Base-by-base conservation (phyloP, 2,797 vertebrate species). In the Sarcophilus harrisii region DNA sequence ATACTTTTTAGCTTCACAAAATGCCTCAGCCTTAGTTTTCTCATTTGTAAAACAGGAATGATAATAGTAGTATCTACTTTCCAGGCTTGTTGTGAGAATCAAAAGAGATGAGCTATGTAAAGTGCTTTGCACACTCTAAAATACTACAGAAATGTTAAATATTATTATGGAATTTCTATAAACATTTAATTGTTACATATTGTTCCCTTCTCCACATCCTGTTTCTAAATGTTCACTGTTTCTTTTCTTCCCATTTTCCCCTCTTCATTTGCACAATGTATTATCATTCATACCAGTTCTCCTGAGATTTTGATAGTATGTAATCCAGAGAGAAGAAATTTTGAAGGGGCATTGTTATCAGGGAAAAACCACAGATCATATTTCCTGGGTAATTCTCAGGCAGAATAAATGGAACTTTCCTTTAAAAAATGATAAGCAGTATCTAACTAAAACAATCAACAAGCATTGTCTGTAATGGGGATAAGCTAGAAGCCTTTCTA, bases 101-200 rank as follows among this genome's bases (percentile, higher is more conserved):
- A 81, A 87, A n/a, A 14, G 4, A 96, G 94, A 54, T 4, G 9
- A 8, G n/a, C 4, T 93, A 59, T 73, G 38, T 90, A 66, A 58
- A 94, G 91, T 94, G 24, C 3, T 58, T 30, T 81, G 54, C 52
- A 96, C 73, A 90, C 54, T n/a, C 11, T 58, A 59, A 93, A 89
- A 21, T 38, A 3, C 58, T 90, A 49, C 32, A 90, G n/a, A 94
- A 92, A 90, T 16, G 24, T 27, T 57, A 92, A 45, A 45, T 24
- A 81, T 81, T 66, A 81, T 38, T 28, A 21, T 81, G 10, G 16
- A 18, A 81, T 81, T 38, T 45, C n/a, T 45, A 45, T 21, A 45
- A 38, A 38, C 6, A 21, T 66, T 81, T 45, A 45, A 11, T 81
- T 81, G 8, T 24, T 27, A 81, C 66, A 45, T 81, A 45, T 81